A percentile compares a stretch with the other conserved stretches of the same genome.
Evolutionary conservation across 2,113 vertebrate species (phyloP).

Genomic region (Rhodinocichla rosea): DNA sequence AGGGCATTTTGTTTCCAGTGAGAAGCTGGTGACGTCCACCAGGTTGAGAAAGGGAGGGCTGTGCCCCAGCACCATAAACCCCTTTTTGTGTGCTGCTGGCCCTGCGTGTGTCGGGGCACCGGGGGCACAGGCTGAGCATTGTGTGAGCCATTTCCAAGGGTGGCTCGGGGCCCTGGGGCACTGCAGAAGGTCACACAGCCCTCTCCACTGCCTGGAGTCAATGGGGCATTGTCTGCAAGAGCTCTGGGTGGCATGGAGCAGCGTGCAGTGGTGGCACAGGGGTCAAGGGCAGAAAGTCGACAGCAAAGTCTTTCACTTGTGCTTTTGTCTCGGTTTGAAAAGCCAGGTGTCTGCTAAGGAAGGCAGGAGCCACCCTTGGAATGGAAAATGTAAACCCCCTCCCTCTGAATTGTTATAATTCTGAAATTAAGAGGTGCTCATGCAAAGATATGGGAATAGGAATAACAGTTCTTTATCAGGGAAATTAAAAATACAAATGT

Average conservation of each 20-base stretch:
- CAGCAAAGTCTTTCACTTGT: neutral
- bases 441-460: neutral
- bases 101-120: rapidly evolving
- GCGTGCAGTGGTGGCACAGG: neutral
- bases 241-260: neutral
- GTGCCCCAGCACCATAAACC: neutral
- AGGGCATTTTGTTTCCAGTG: neutral
- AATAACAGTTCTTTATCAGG: neutral
- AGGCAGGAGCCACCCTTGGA: neutral
- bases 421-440: neutral
- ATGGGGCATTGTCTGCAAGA: neutral
- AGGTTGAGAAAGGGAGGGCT: neutral
- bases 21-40: neutral
- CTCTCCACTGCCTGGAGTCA: neutral
- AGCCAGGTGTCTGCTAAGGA: neutral
- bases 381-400: neutral
- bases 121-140: neutral
- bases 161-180: rapidly evolving
- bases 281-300: neutral
- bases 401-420: neutral
- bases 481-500: neutral
- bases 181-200: neutral
- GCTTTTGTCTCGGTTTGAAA: neutral
- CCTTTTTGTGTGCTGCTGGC: neutral
- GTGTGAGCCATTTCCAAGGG: neutral